Percentiles rank a stretch among this genome's conserved stretches.
phyloP scores from a whole-genome alignment of 2,888 invertebrate genomes.

The Mythimna impura region DNA sequence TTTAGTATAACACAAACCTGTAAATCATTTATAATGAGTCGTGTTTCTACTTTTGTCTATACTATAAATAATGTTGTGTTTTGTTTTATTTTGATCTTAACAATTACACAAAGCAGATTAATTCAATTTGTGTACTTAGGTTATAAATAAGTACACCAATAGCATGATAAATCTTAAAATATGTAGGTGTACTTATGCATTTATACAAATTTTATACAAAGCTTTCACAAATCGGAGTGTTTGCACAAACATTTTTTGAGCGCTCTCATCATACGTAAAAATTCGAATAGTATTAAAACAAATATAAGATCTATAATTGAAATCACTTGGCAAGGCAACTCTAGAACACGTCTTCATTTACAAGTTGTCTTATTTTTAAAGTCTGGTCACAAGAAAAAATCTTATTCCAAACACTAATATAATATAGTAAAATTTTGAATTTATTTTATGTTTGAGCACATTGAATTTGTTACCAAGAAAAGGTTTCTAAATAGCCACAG shows the following conservation, averaged over 20 bases:
- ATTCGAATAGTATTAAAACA: slow-evolving; percentile 17
- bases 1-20: slow-evolving; percentile 7
- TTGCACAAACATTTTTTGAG: slow-evolving; percentile 29
- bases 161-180: slow-evolving; percentile 11
- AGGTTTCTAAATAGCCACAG: slow-evolving; percentile 1
- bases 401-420: slow-evolving; percentile 32
- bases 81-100: slow-evolving; percentile 32
- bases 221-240: slow-evolving; percentile 13
- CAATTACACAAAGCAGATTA: slow-evolving; percentile 20
- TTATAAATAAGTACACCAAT: slow-evolving; percentile 21
- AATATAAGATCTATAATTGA: slow-evolving; percentile 35
- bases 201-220: slow-evolving; percentile 13
- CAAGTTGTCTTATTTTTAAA: slow-evolving; percentile 26
- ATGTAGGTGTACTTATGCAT: slow-evolving; percentile 12
- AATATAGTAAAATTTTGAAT: slow-evolving; percentile 25
- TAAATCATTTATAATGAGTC: background rate
- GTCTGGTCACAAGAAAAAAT: slow-evolving; percentile 22
- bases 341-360: slow-evolving; percentile 9
- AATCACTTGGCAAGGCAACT: slow-evolving; percentile 38
- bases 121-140: slow-evolving; percentile 18
- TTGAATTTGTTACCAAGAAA: slow-evolving; percentile 13
- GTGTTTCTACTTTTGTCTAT: background rate
- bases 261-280: slow-evolving; percentile 15
- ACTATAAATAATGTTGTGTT: slow-evolving; percentile 20
- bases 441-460: slow-evolving; percentile 43